Conservation (phyloP, 2,113 vertebrate genomes). For the Brienomyrus brachyistius region DNA sequence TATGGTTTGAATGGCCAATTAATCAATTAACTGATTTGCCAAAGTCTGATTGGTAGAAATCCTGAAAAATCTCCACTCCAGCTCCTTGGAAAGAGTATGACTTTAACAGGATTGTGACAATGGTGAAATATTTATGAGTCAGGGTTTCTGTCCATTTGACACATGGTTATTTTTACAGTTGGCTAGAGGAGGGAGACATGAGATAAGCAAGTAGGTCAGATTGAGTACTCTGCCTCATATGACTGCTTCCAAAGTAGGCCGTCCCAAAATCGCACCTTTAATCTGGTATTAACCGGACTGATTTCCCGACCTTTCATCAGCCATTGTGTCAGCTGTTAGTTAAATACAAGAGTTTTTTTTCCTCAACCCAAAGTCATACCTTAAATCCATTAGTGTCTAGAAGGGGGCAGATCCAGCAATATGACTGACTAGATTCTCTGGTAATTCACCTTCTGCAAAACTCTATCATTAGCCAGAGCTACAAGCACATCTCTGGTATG, state of each 20-base stretch:
- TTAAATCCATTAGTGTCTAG: background rate
- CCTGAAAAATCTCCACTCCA: background rate
- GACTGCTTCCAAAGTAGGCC: constrained; percentile 53
- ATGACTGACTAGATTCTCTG: background rate
- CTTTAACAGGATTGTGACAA: constrained; percentile 53
- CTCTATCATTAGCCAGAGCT: background rate
- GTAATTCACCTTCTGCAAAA: background rate
- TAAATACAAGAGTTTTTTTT: background rate
- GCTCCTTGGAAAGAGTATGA: constrained; percentile 6
- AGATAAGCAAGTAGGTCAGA: constrained; percentile 66
- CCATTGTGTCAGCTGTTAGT: background rate
- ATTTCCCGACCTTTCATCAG: constrained; percentile 4
- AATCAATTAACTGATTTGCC: background rate
- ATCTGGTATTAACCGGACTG: constrained; percentile 38
- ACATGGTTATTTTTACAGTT: constrained; percentile 65
- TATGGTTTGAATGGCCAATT: background rate
- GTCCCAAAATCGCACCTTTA: constrained; percentile 50
- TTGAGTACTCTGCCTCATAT: constrained; percentile 52
- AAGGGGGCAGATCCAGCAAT: background rate
- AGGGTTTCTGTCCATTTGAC: constrained; percentile 47
- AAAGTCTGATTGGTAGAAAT: background rate
- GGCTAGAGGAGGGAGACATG: constrained; percentile 57
- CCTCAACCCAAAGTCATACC: background rate
- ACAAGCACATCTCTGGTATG: background rate
- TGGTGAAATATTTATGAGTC: constrained; percentile 52